Evolutionary conservation across 2,797 vertebrate species (phyloP).

Genomic region (Cryptoprocta ferox): DNA sequence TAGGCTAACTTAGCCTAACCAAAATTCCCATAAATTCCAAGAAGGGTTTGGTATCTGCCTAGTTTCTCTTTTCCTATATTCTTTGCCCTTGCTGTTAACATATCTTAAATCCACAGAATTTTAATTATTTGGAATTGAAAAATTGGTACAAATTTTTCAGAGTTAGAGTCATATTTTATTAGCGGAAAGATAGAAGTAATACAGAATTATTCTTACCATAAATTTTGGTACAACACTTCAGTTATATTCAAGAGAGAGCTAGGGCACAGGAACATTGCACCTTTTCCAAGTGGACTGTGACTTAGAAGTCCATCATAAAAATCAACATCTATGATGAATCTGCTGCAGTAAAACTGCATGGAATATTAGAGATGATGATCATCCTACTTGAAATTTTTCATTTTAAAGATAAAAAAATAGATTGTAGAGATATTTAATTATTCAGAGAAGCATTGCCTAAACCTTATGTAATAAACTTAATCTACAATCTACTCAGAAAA

Average conservation of each 20-base stretch:
- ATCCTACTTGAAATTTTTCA: not conserved
- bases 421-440: not conserved
- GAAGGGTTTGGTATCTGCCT: not conserved
- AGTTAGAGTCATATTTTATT: not conserved
- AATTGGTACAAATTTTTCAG: not conserved
- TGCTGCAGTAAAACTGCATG: not conserved
- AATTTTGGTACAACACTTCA: not conserved
- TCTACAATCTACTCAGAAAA: not conserved
- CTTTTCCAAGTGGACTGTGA: not conserved
- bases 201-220: not conserved
- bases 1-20: not conserved
- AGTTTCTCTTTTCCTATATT: not conserved
- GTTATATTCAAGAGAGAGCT: not conserved
- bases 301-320: not conserved
- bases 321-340: not conserved
- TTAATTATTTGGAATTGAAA: not conserved
- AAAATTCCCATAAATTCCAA: not conserved
- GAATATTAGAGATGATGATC: not conserved
- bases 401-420: not conserved
- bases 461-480: not conserved
- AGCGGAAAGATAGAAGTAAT: not conserved
- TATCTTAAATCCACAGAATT: not conserved
- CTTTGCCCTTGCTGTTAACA: not conserved
- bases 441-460: not conserved
- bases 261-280: not conserved